phyloP scores from a whole-genome alignment of 2,113 vertebrate genomes.

The Rissa tridactyla region DNA sequence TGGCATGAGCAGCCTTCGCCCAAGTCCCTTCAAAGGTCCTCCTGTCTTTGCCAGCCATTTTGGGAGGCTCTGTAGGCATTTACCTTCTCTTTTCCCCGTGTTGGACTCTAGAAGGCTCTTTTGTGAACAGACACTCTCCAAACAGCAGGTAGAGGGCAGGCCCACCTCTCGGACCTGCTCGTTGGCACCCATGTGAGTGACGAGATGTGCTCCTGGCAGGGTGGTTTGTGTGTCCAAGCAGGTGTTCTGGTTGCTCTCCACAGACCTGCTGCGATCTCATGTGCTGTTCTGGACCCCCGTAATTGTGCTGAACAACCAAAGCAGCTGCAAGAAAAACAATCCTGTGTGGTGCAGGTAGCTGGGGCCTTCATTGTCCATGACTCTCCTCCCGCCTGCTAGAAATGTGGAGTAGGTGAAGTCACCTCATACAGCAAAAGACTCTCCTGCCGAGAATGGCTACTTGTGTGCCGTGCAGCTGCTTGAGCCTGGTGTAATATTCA shows the following conservation, averaged over 20 bases:
- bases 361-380: fast-evolving
- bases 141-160: constrained; percentile 49
- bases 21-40: background rate
- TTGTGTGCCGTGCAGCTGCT: background rate
- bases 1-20: fast-evolving
- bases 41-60: background rate
- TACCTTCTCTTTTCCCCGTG: fast-evolving
- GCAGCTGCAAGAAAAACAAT: background rate
- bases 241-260: fast-evolving
- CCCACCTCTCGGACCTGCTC: background rate
- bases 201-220: background rate
- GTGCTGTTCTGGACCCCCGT: background rate
- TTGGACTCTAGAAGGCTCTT: background rate
- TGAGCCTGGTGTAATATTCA: background rate
- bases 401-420: background rate
- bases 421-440: background rate
- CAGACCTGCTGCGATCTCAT: fast-evolving
- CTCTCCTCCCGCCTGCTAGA: background rate
- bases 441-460: background rate
- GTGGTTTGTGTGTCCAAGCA: background rate
- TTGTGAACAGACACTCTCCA: background rate
- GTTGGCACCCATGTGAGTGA: fast-evolving
- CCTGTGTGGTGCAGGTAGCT: background rate
- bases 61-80: background rate
- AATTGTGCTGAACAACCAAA: background rate